Base-by-base conservation (phyloP, 2,797 vertebrate species). In the Sternarchorhynchus goeldii region DNA sequence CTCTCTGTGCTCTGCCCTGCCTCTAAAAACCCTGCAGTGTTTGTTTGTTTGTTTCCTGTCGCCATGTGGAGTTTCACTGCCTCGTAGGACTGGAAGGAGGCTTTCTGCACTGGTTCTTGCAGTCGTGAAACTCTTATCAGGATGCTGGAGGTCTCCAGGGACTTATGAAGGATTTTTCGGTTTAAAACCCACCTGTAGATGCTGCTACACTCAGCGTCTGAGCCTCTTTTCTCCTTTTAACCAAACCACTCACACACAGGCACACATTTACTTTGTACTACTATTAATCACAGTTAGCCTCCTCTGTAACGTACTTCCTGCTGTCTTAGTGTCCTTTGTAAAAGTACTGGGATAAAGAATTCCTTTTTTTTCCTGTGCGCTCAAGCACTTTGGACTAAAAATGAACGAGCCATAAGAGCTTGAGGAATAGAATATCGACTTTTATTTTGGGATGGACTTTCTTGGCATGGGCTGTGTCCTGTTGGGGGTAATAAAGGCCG, bases 1-100 rank as follows among this genome's bases (percentile, higher is more conserved):
- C 29, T 39, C 74, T 71, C 57, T 70, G 57, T 32, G 31, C 31
- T 55, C 32, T 18, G 17, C 18, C 65, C 18, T 20, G 8, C 70
- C 59, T 10, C 6, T 6, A 50, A 29, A 14, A 29, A 8, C 18
- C 41, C 25, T 29, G 41, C 66, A 53, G 62, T 67, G 45, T 64
- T 45, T 25, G 25, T 25, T 25, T 25, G 25, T 25, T 25, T 25
- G 25, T 25, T 68, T 45, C 32, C 53, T 12, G 25, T 45, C 50
- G 53, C 60, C 50, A 29, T 12, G 25, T 60, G 55, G 41, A 67
- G 65, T 31, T 60, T 0, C 41, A 58, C 3, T n/a, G 4, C 66
- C 72, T 18, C 58, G 2, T 50, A 67, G 0, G 78, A 55, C 39
- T 45, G 65, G 80, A 76, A 86, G 75, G 53, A 25, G 45, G 75